Evolutionary conservation across 2,888 invertebrate genomes (phyloP).

Genomic region (Ectemnius continuus): DNA sequence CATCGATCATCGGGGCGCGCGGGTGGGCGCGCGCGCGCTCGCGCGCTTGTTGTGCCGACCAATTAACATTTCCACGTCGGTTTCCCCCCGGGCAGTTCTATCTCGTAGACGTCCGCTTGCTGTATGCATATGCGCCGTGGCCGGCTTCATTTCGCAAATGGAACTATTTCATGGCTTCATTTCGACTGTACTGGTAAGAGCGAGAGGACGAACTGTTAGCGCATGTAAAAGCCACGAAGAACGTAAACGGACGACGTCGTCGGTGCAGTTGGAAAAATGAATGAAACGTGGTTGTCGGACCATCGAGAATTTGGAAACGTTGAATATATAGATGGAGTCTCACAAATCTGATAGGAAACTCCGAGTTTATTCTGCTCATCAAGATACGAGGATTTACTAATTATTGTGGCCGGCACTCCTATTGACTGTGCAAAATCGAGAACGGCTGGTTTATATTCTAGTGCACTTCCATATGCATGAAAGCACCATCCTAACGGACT

Average conservation of each 20-base stretch:
- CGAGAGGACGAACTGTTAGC: too few species aligned
- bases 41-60: slow-evolving; percentile 31
- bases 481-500: too few species aligned
- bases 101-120: slow-evolving; percentile 31
- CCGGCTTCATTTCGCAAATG: slow-evolving; percentile 70
- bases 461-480: too few species aligned
- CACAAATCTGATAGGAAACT: neutral
- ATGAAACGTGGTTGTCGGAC: slow-evolving; percentile 27
- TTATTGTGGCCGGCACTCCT: too few species aligned
- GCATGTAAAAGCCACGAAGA: neutral
- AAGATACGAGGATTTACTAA: too few species aligned
- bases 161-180: slow-evolving; percentile 58
- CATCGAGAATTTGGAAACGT: slow-evolving; percentile 28
- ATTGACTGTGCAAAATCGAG: too few species aligned
- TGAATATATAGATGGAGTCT: neutral
- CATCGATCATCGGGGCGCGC: slow-evolving; percentile 46
- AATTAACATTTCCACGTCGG: slow-evolving; percentile 53
- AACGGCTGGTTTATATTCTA: too few species aligned
- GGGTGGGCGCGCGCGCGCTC: neutral
- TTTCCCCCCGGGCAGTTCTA: slow-evolving; percentile 24
- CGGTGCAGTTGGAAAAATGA: slow-evolving; percentile 30
- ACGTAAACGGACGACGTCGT: neutral
- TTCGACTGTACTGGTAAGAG: neutral
- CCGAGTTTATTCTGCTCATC: too few species aligned
- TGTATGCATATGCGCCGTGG: slow-evolving; percentile 28